Evolutionary conservation across 37 sponge, comb jelly and placozoan genomes (phyloP), one percentile per base, ranked within the genome.

Genomic region (Ephydatia muelleri): DNA sequence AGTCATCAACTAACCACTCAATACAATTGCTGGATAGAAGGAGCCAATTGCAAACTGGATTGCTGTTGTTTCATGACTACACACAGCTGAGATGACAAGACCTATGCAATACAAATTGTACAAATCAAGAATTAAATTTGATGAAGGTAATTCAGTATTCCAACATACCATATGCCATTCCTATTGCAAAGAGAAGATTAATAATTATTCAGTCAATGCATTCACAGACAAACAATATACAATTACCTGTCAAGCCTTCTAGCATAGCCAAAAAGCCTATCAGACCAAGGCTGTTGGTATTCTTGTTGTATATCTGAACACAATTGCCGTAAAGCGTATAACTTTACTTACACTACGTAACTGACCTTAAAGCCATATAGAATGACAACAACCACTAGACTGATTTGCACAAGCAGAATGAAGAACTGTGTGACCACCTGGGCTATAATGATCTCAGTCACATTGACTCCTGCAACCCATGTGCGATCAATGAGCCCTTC

Each of bases 401-500:
- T 86, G 33, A 76, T 91, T 83, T 91, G 91, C 8, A 85, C 82
- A 0, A 91, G 27, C 6, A 91, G 79, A 22, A 91, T 77, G 67
- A 91, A 69, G 78, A 85, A 82, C 67, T 91, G 91, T 16, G 86
- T 89, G 35, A 89, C 28, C 25, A 89, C 80, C 36, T 89, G 93
- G n/a, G 93, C 65, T 21, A 89, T 69, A 47, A 93, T 68, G 57
- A 93, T 82, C 82, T 93, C 90, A 19, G 84, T 37, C 16, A 86
- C 90, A 73, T 82, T 93, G 47, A 93, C 90, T 3, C 96, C 96
- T 19, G 93, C 96, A 34, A 87, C 93, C 89, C 91, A 90, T 0
- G 90, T 88, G 23, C 96, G 71, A 35, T 95, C 96, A 26, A 95
- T 74, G 8, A 95, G 91, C 16, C 96, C 96, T 34, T 95, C 93